A percentile compares a stretch with the other conserved stretches of the same genome.
Evolutionary conservation across 2,797 vertebrate species (phyloP).

Genomic region (Typhlichthys eigenmanni): DNA sequence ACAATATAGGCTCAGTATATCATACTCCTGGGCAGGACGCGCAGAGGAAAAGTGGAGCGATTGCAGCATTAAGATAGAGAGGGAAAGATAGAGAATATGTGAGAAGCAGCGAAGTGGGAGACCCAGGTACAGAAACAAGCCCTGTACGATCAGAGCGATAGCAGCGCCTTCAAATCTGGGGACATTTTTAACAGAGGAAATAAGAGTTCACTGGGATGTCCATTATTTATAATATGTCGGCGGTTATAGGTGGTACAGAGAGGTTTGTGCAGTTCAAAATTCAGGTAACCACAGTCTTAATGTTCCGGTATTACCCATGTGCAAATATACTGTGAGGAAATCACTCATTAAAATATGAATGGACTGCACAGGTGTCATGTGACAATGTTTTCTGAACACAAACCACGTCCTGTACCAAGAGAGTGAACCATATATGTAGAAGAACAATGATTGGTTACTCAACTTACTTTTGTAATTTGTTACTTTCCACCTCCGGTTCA

Average conservation of each 20-base stretch:
- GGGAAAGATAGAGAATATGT: background rate
- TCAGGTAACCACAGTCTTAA: background rate
- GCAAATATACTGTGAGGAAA: background rate
- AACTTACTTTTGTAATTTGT: too few species aligned
- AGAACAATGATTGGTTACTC: too few species aligned
- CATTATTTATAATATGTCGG: conserved; percentile 9
- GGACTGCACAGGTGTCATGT: too few species aligned
- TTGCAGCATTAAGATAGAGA: background rate
- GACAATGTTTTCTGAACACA: background rate
- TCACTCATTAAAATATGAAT: background rate
- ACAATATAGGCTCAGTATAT: background rate
- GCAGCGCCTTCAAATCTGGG: background rate
- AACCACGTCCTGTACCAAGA: too few species aligned
- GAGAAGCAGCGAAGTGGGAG: background rate
- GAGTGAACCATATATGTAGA: too few species aligned
- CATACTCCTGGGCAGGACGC: too few species aligned
- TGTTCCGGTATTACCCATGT: background rate
- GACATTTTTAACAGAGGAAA: background rate
- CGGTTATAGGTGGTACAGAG: background rate
- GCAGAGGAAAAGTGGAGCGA: background rate
- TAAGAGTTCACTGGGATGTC: background rate
- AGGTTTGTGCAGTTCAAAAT: conserved; percentile 3
- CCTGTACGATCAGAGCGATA: background rate
- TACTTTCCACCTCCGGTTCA: too few species aligned
- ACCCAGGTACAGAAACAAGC: background rate